These are phyloP conservation scores for Corythoichthys haematopterus DNA, from an alignment of 2,113 vertebrate species.

Conservation along the genomic window DNA sequence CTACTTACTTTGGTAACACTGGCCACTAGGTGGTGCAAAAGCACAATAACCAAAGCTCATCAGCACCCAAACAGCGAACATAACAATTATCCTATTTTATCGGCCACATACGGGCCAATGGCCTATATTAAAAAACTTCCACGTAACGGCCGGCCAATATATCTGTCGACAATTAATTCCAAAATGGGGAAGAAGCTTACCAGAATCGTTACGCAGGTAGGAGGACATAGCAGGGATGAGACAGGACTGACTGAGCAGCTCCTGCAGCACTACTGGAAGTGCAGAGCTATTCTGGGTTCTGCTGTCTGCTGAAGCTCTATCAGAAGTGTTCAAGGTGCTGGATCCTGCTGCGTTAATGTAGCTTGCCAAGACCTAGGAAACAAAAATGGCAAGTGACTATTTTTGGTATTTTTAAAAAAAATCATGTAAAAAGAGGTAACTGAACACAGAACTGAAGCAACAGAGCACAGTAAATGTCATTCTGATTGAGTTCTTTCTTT, in stretches of 20 bases:
- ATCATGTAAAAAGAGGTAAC: too few species aligned
- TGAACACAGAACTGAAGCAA: too few species aligned
- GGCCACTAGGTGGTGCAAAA: too few species aligned
- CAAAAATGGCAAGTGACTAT: background rate
- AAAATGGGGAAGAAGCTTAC: conserved; percentile 54
- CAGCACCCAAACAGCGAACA: too few species aligned
- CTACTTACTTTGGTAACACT: too few species aligned
- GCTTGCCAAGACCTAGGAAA: conserved; percentile 88
- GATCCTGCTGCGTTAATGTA: conserved; percentile 93
- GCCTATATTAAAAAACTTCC: too few species aligned
- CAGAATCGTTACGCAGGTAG: conserved; percentile 95
- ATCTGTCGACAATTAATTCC: background rate
- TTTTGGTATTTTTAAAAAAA: too few species aligned
- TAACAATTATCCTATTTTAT: too few species aligned
- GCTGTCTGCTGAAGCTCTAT: conserved; percentile 75
- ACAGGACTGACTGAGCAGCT: conserved; percentile 94
- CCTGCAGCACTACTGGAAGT: conserved; percentile 86
- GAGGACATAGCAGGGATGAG: conserved; percentile 98
- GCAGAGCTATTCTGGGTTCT: conserved; percentile 85
- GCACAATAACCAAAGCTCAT: too few species aligned
- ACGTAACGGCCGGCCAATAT: too few species aligned
- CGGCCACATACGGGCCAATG: too few species aligned
- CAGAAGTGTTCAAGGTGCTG: conserved; percentile 72
- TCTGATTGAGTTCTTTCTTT: too few species aligned
- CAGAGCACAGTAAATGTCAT: background rate